A percentile compares a stretch with the other conserved stretches of the same genome.
These are phyloP conservation scores for Conops quadrifasciatus DNA, from an alignment of 2,888 invertebrate species.

Conservation along the genomic window DNA sequence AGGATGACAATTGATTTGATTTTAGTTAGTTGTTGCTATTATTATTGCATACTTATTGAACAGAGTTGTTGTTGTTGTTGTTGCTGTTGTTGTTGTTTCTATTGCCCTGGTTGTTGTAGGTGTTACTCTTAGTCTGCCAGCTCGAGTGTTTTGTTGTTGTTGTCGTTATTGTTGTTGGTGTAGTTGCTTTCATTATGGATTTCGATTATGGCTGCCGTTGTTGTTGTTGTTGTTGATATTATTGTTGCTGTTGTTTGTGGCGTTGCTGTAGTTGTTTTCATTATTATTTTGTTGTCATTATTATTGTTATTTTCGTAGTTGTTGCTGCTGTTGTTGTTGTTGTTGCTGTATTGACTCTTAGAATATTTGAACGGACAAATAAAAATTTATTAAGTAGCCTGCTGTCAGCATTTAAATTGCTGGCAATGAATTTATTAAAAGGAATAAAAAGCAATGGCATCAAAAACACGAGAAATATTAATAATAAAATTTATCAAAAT, in stretches of 20 bases:
- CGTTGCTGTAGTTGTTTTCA: neutral
- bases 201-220: no score
- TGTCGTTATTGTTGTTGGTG: no score
- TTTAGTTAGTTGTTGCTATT: slow-evolving; percentile 44
- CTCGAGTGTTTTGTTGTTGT: no score
- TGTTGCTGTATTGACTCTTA: neutral
- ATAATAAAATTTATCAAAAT: no score
- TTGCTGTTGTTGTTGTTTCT: slow-evolving; percentile 35
- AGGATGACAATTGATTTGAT: slow-evolving; percentile 48
- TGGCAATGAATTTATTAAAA: neutral
- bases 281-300: slow-evolving; percentile 27
- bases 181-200: no score
- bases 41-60: slow-evolving; percentile 17
- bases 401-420: slow-evolving; percentile 14
- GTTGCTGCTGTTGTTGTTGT: neutral
- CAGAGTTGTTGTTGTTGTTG: neutral
- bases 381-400: slow-evolving; percentile 21
- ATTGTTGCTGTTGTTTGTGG: no score
- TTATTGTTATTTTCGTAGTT: slow-evolving; percentile 16
- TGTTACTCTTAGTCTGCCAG: neutral
- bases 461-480: neutral
- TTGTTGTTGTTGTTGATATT: no score
- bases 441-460: neutral
- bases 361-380: slow-evolving; percentile 9
- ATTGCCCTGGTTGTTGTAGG: slow-evolving; percentile 20